phyloP scores from a whole-genome alignment of 2,113 vertebrate species.

The Lasiurus borealis region DNA sequence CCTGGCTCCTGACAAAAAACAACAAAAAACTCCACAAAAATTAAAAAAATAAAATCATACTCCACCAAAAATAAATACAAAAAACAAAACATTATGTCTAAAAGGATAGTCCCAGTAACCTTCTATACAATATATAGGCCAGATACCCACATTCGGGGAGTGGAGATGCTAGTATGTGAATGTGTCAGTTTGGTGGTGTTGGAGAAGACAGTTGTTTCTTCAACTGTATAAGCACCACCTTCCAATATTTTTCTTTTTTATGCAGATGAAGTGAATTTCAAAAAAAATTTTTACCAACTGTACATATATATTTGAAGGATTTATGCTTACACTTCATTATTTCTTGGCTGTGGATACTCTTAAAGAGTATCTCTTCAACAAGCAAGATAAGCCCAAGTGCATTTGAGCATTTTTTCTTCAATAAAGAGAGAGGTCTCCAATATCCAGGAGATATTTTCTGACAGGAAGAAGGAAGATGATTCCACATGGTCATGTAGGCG shows the following conservation, averaged over 20 bases:
- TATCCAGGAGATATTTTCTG: neutral
- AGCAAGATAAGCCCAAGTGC: neutral
- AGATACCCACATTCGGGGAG: rapidly evolving
- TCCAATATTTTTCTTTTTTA: neutral
- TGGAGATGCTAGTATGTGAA: rapidly evolving
- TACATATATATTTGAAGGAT: neutral
- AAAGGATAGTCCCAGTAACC: neutral
- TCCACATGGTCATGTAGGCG: rapidly evolving
- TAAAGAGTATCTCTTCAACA: neutral
- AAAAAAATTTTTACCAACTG: neutral
- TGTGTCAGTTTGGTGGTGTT: neutral
- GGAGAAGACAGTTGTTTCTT: rapidly evolving
- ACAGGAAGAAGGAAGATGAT: too few relatives aligned
- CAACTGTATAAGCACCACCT: neutral
- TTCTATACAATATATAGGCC: rapidly evolving
- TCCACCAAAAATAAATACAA: too few relatives aligned
- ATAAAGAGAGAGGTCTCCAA: neutral
- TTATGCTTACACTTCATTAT: neutral
- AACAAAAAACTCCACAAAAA: too few relatives aligned
- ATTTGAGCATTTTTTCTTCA: neutral
- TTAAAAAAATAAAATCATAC: too few relatives aligned
- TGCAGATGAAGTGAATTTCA: neutral
- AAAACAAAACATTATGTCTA: too few relatives aligned
- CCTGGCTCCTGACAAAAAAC: too few relatives aligned
- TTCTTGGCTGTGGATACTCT: neutral